Conservation (phyloP, 2,113 vertebrate species). For the Gavia stellata region DNA sequence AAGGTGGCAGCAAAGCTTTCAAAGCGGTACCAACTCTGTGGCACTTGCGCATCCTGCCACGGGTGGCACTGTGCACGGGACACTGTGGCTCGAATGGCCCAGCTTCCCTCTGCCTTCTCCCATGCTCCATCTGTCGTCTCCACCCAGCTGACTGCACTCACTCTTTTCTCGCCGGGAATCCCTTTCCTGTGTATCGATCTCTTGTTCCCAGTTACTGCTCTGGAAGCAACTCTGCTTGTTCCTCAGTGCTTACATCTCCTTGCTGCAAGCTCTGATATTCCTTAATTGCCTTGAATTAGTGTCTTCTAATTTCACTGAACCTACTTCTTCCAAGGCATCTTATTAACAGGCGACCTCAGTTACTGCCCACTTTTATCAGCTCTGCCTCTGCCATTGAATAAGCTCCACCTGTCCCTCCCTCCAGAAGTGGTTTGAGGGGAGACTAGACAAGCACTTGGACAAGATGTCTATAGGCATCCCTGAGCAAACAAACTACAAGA, state of each 20-base stretch:
- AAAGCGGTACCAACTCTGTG: accelerated
- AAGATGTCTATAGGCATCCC: neutral
- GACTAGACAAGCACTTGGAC: neutral
- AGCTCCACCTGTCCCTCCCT: neutral
- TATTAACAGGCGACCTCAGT: neutral
- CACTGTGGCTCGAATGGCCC: neutral
- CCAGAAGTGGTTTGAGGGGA: neutral
- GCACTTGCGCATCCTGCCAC: neutral
- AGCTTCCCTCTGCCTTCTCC: neutral
- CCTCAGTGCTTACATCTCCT: neutral
- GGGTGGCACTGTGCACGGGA: neutral
- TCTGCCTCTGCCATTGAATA: neutral
- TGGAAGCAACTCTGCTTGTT: neutral
- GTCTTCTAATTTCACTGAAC: too few species aligned
- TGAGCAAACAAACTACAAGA: neutral
- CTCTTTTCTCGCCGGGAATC: neutral
- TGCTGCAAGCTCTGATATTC: neutral
- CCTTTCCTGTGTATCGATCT: neutral
- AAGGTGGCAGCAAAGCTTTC: neutral
- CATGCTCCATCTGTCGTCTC: neutral
- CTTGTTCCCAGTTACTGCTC: neutral
- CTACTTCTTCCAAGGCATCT: neutral
- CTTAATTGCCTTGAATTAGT: neutral
- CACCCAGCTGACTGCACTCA: neutral
- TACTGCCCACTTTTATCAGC: neutral